phyloP scores from a whole-genome alignment of 2,797 vertebrate species.

The Falco novaeseelandiae region DNA sequence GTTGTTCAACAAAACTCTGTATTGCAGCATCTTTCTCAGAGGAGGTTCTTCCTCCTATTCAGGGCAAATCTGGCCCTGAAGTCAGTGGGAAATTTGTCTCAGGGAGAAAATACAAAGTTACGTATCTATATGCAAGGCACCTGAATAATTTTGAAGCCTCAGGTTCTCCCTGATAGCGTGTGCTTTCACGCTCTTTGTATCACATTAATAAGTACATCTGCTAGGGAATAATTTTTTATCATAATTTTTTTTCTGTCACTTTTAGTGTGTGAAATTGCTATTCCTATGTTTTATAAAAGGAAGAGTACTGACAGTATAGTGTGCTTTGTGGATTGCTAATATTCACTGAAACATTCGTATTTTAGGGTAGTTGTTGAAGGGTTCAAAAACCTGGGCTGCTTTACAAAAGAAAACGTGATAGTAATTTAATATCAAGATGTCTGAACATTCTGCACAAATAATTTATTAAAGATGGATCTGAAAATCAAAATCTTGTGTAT shows the following conservation, averaged over 20 bases:
- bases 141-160: neutral
- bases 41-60: neutral
- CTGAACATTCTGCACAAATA: neutral
- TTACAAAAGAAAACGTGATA: neutral
- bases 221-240: neutral
- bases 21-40: neutral
- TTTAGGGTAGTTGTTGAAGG: neutral
- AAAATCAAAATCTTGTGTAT: neutral
- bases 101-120: neutral
- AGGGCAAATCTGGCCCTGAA: neutral
- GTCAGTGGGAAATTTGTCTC: neutral
- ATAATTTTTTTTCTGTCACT: neutral
- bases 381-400: neutral
- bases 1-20: neutral
- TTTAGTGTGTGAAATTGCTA: neutral
- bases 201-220: neutral
- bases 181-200: neutral
- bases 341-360: neutral
- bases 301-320: neutral
- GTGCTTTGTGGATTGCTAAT: neutral
- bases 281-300: neutral
- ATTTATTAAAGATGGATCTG: neutral
- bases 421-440: neutral
- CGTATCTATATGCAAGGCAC: neutral
- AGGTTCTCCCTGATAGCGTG: neutral